phyloP scores from a whole-genome alignment of 2,797 vertebrate species.

The Microctenopoma steveboyesi region DNA sequence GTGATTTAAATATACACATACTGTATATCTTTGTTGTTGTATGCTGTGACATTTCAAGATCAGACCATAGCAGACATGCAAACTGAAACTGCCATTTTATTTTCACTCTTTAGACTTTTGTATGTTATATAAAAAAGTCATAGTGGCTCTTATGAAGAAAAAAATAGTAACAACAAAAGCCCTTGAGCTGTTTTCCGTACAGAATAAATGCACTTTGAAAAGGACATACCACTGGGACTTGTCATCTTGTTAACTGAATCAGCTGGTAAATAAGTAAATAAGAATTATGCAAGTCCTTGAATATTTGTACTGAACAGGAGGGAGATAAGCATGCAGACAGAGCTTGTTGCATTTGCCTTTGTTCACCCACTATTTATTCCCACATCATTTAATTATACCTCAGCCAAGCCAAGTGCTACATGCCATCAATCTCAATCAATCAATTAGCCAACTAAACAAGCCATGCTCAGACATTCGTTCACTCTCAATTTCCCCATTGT shows the following conservation, averaged over 20 bases:
- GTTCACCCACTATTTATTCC: conserved; percentile 74
- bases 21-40: neutral
- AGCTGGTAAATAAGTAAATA: conserved; percentile 26
- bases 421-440: conserved; percentile 84
- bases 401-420: conserved; percentile 74
- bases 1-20: neutral
- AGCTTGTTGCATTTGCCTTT: conserved; percentile 51
- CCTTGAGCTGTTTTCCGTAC: neutral
- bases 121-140: conserved; percentile 4
- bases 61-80: neutral
- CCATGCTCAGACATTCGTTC: conserved; percentile 77
- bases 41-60: neutral
- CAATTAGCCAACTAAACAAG: conserved; percentile 81
- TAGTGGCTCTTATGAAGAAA: neutral
- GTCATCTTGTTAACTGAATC: conserved; percentile 24
- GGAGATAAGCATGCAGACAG: conserved; percentile 42
- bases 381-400: conserved; percentile 79
- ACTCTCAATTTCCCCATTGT: conserved; percentile 78
- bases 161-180: conserved; percentile 4
- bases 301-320: conserved; percentile 39
- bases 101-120: conserved; percentile 2
- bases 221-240: neutral
- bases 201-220: conserved; percentile 16
- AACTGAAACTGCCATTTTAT: conserved; percentile 5
- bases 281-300: conserved; percentile 13